Conservation (phyloP, 2,797 vertebrate genomes). For the Monodelphis domestica region DNA sequence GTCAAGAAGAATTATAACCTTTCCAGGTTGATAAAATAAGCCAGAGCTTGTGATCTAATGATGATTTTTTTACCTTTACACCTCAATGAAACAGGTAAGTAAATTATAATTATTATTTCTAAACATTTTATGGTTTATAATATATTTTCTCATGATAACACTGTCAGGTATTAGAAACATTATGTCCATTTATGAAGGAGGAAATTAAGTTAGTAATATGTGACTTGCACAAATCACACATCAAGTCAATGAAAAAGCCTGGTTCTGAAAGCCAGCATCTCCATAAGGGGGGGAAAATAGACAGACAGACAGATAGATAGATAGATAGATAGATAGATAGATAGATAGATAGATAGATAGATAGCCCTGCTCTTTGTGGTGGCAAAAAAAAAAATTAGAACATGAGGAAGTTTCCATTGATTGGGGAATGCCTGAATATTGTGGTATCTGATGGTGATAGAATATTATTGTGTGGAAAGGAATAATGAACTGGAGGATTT, state of each 20-base stretch:
- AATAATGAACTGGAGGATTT: too few relatives aligned
- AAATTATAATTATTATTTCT: neutral
- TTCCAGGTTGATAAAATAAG: neutral
- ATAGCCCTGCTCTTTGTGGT: too few relatives aligned
- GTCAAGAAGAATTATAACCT: neutral
- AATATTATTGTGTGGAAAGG: too few relatives aligned
- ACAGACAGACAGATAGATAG: too few relatives aligned
- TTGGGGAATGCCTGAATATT: too few relatives aligned
- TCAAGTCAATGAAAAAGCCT: neutral
- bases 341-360: too few relatives aligned
- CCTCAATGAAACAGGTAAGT: neutral
- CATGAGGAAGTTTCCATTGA: too few relatives aligned
- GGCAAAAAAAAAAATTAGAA: too few relatives aligned
- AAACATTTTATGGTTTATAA: neutral
- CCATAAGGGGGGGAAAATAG: too few relatives aligned
- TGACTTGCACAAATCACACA: neutral
- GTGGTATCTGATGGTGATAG: too few relatives aligned
- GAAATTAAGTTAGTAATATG: neutral
- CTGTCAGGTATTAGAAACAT: neutral
- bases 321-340: too few relatives aligned
- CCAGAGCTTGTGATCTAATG: neutral
- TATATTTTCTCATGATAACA: neutral
- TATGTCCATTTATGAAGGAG: neutral
- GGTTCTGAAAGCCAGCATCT: neutral
- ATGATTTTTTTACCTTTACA: neutral